Conservation (phyloP, 2,797 vertebrate species). For the Sebastes steindachneri region DNA sequence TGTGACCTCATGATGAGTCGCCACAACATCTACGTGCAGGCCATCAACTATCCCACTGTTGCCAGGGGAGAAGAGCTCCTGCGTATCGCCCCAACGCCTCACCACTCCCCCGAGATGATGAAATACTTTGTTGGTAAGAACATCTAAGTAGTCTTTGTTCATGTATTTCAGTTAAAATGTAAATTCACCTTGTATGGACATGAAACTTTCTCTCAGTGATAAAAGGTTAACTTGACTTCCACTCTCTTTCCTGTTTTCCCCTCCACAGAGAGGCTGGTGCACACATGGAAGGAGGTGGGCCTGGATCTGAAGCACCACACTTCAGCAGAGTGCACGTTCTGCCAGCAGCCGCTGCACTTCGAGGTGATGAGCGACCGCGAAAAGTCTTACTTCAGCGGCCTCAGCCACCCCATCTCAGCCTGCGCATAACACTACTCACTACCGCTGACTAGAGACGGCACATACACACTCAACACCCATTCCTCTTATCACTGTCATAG, state of each 20-base stretch:
- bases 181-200: background rate
- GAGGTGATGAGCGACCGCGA: conserved; percentile 95
- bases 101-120: conserved; percentile 98
- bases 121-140: conserved; percentile 92
- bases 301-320: conserved; percentile 91
- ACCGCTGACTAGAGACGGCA: conserved; percentile 32
- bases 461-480: conserved; percentile 46
- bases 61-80: conserved; percentile 94
- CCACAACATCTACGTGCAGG: conserved; percentile 96
- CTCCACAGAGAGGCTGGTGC: conserved; percentile 87
- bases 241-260: background rate
- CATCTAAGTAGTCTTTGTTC: background rate
- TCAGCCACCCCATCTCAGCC: conserved; percentile 91
- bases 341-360: conserved; percentile 93
- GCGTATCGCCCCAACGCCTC: conserved; percentile 94
- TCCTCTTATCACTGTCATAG: conserved; percentile 68
- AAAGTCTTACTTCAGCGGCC: conserved; percentile 92
- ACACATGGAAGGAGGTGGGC: conserved; percentile 90
- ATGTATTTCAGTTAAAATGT: background rate
- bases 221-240: too few relatives aligned
- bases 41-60: conserved; percentile 97
- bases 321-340: conserved; percentile 93
- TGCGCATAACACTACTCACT: conserved; percentile 82
- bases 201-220: background rate
- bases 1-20: conserved; percentile 94